A percentile compares a stretch with the other conserved stretches of the same genome.
Conservation (phyloP, 2,113 vertebrate genomes). For the Xiphorhynchus elegans region DNA sequence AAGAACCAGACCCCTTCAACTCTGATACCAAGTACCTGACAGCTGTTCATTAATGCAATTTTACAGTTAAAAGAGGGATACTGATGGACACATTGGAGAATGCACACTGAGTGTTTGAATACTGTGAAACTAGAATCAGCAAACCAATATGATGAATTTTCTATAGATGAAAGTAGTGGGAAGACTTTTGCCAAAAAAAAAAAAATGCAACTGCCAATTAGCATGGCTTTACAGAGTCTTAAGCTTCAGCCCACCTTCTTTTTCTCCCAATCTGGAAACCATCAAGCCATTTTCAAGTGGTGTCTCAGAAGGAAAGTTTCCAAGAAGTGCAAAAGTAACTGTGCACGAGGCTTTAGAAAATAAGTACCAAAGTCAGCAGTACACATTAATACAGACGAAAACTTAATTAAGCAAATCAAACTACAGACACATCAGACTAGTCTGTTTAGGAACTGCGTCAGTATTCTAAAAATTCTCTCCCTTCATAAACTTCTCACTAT, state of each 20-base stretch:
- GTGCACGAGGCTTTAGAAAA: background rate
- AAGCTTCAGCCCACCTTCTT: background rate
- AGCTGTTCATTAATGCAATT: background rate
- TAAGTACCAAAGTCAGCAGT: background rate
- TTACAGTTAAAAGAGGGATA: background rate
- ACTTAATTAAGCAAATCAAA: background rate
- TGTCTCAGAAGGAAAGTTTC: background rate
- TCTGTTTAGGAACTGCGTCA: background rate
- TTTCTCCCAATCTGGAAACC: background rate
- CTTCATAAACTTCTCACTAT: background rate
- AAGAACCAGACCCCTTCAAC: background rate
- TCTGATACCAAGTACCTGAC: background rate
- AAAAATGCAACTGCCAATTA: background rate
- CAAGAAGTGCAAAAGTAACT: background rate
- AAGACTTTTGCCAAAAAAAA: background rate
- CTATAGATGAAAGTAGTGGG: background rate
- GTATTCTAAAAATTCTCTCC: background rate
- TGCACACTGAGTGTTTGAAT: rapidly evolving
- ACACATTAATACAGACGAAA: background rate
- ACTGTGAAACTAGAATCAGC: background rate
- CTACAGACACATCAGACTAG: background rate
- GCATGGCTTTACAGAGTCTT: background rate
- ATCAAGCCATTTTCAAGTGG: background rate
- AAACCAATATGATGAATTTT: background rate
- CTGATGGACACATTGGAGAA: background rate